Conservation (phyloP, 2,888 invertebrate genomes). For the Eustalomyia histrio region DNA sequence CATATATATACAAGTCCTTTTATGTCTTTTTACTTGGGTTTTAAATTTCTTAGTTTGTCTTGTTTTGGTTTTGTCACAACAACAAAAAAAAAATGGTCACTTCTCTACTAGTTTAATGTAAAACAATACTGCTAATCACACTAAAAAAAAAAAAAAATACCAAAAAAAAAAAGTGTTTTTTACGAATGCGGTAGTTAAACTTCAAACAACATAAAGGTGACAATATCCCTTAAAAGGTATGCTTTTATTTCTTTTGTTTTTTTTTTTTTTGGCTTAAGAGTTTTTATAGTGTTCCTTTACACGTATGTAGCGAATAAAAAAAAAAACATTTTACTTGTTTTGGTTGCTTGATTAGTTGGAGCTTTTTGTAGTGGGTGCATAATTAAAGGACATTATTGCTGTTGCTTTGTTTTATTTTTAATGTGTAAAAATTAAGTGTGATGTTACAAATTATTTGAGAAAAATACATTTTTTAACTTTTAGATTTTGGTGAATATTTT, state of each 20-base stretch:
- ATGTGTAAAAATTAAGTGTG: too few relatives aligned
- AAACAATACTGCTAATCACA: slow-evolving; percentile 61
- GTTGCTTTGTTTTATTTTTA: neutral
- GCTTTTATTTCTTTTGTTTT: slow-evolving; percentile 6
- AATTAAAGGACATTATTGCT: slow-evolving; percentile 52
- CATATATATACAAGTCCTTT: slow-evolving; percentile 58
- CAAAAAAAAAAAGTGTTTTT: slow-evolving; percentile 27
- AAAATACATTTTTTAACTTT: too few relatives aligned
- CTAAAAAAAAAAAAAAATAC: slow-evolving; percentile 24
- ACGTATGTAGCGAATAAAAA: slow-evolving; percentile 34
- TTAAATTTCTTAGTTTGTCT: slow-evolving; percentile 50
- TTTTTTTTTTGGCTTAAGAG: slow-evolving; percentile 22
- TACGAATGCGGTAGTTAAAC: slow-evolving; percentile 54
- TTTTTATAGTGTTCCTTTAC: slow-evolving; percentile 23
- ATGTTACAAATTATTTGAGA: too few relatives aligned
- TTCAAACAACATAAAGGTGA: slow-evolving; percentile 56
- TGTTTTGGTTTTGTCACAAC: slow-evolving; percentile 26
- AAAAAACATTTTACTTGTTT: slow-evolving; percentile 14
- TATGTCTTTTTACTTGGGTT: slow-evolving; percentile 53
- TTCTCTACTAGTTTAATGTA: slow-evolving; percentile 47
- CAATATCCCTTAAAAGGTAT: slow-evolving; percentile 59
- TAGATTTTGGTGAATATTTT: too few relatives aligned
- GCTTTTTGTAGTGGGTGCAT: slow-evolving; percentile 19
- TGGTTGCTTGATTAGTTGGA: slow-evolving; percentile 10
- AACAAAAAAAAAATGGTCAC: slow-evolving; percentile 5